Evolutionary conservation across 1,140 invertebrate species (phyloP).

Genomic region (Eciton burchellii): DNA sequence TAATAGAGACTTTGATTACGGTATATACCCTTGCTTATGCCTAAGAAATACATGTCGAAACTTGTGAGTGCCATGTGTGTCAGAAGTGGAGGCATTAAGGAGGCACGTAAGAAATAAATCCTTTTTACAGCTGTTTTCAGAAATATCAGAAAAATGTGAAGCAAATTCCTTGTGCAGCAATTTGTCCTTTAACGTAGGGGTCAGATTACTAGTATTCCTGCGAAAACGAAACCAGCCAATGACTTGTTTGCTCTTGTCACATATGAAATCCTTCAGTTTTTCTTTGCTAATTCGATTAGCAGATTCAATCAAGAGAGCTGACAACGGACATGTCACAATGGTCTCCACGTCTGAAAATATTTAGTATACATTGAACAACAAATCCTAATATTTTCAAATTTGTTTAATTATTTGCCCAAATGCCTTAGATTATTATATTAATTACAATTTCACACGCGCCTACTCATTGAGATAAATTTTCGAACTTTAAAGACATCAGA

Average conservation of each 20-base stretch:
- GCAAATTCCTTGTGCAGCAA: constrained; percentile 87
- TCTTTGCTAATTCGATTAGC: constrained; percentile 86
- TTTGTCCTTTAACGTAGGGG: constrained; percentile 86
- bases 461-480: background rate
- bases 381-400: too few relatives aligned
- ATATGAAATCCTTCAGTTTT: constrained; percentile 85
- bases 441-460: background rate
- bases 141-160: constrained; percentile 82
- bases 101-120: constrained; percentile 86
- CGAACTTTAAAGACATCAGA: background rate
- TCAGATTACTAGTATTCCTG: constrained; percentile 82
- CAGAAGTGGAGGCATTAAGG: constrained; percentile 84
- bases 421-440: too few relatives aligned
- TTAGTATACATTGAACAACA: background rate
- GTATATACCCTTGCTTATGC: constrained; percentile 76
- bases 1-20: background rate
- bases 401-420: too few relatives aligned
- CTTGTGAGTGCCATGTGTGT: constrained; percentile 85
- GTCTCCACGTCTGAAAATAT: constrained; percentile 85
- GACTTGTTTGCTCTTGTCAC: constrained; percentile 85
- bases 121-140: constrained; percentile 58
- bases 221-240: constrained; percentile 89
- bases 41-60: constrained; percentile 85
- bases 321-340: constrained; percentile 86
- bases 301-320: constrained; percentile 86